Percentiles rank a stretch among this genome's conserved stretches.
Conservation (phyloP, 2,888 invertebrate species). For the Scaeva pyrastri region DNA sequence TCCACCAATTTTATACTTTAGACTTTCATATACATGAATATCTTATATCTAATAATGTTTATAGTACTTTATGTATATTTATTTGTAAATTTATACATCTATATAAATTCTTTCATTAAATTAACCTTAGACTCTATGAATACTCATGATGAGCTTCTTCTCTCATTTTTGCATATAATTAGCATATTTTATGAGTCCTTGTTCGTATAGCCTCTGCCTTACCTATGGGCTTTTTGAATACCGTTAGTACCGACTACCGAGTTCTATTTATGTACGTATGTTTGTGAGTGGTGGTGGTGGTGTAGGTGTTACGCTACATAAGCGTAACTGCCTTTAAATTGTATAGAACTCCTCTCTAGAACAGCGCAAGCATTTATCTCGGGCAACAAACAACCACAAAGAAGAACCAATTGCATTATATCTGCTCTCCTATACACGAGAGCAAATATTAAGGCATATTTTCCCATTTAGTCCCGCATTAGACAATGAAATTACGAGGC, state of each 20-base stretch:
- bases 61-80: neutral
- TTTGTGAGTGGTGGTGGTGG: too few species aligned
- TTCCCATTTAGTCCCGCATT: slow-evolving; percentile 70
- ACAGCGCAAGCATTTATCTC: slow-evolving; percentile 44
- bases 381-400: slow-evolving; percentile 64
- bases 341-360: neutral
- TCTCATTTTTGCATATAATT: slow-evolving; percentile 63
- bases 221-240: slow-evolving; percentile 50
- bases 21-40: neutral
- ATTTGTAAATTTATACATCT: neutral
- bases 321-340: too few species aligned
- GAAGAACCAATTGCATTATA: slow-evolving; percentile 67
- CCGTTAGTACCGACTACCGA: too few species aligned
- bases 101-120: slow-evolving; percentile 56
- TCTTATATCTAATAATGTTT: neutral
- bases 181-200: slow-evolving; percentile 60
- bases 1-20: slow-evolving; percentile 17
- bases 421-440: slow-evolving; percentile 53
- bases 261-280: too few species aligned
- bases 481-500: slow-evolving; percentile 71
- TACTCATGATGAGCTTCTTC: slow-evolving; percentile 58
- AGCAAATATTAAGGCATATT: slow-evolving; percentile 70
- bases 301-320: too few species aligned
- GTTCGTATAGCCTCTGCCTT: neutral
- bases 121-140: slow-evolving; percentile 57